A percentile compares a stretch with the other conserved stretches of the same genome.
These are phyloP conservation scores for Epinotia ramella DNA, from an alignment of 2,888 invertebrate species.

Conservation along the genomic window DNA sequence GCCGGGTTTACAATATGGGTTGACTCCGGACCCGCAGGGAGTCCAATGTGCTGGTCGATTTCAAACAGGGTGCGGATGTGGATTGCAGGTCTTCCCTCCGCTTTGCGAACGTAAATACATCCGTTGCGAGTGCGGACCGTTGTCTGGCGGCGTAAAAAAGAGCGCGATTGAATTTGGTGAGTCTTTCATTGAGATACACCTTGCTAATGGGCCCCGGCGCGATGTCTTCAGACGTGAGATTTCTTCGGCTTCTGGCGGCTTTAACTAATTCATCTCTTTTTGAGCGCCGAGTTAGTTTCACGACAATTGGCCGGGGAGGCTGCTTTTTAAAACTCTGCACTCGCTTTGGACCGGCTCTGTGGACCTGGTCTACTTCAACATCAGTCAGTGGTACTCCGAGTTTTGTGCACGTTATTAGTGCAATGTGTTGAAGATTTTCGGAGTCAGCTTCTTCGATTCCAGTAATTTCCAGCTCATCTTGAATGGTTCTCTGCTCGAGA, in stretches of 20 bases:
- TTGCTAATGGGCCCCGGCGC: not conserved
- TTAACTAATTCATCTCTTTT: not conserved
- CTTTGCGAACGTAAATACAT: too few relatives aligned
- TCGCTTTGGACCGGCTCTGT: slow-evolving; percentile 5
- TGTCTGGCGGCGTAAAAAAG: not conserved
- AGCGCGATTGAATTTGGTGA: not conserved
- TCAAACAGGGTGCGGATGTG: too few relatives aligned
- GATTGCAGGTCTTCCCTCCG: too few relatives aligned
- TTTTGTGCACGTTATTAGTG: not conserved
- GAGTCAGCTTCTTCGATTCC: slow-evolving; percentile 1
- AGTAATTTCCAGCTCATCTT: slow-evolving; percentile 2
- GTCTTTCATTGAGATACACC: not conserved
- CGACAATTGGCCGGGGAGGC: not conserved
- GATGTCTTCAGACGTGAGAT: not conserved
- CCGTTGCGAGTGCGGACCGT: too few relatives aligned
- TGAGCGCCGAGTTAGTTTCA: not conserved
- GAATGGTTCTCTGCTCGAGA: not conserved
- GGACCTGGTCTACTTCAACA: not conserved
- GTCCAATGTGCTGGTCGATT: too few relatives aligned
- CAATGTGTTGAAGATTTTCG: not conserved
- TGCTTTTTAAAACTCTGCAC: not conserved
- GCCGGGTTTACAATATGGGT: too few relatives aligned
- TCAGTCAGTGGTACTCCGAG: not conserved
- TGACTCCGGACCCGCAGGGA: too few relatives aligned
- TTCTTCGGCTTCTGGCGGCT: not conserved